Conservation (phyloP, 2,113 vertebrate genomes). For the Aegithalos caudatus region DNA sequence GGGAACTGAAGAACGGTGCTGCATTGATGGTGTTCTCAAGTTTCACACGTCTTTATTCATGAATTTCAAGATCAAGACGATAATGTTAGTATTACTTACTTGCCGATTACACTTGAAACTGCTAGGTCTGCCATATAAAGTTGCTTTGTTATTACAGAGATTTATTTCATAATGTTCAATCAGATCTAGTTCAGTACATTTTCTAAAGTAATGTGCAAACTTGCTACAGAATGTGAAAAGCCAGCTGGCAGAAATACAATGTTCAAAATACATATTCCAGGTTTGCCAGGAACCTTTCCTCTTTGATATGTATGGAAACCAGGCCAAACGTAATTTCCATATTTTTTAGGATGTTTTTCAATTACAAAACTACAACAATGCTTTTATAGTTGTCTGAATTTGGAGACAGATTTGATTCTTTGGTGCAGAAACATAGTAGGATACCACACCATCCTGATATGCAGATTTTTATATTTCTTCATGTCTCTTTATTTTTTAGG, state of each 20-base stretch:
- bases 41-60: not conserved
- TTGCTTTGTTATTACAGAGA: not conserved
- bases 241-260: not conserved
- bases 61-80: not conserved
- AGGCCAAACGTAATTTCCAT: not conserved
- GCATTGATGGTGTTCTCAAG: not conserved
- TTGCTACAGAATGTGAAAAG: not conserved
- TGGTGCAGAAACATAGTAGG: not conserved
- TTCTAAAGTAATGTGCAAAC: not conserved
- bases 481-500: not conserved
- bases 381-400: not conserved
- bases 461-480: not conserved
- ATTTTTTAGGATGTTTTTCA: not conserved
- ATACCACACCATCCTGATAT: not conserved
- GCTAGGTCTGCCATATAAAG: not conserved
- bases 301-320: not conserved
- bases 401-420: not conserved
- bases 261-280: not conserved
- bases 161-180: not conserved
- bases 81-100: not conserved
- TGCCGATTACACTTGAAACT: not conserved
- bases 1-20: not conserved
- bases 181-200: not conserved
- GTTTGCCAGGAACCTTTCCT: not conserved
- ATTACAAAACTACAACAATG: not conserved